Conservation (phyloP, 2,888 invertebrate species). For the Pristionchus arcanus region DNA sequence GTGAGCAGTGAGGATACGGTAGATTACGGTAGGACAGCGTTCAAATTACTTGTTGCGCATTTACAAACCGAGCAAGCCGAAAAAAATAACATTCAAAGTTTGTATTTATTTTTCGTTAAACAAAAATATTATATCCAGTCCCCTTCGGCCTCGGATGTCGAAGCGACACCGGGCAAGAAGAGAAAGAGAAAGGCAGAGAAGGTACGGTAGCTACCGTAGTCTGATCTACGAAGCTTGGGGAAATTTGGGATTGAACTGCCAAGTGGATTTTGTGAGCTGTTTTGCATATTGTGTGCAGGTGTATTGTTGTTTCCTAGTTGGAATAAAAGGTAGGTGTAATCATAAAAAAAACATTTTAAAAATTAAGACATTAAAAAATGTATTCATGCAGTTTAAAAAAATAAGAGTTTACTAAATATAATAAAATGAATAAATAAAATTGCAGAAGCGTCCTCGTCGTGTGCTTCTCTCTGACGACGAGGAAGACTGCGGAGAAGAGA, state of each 20-base stretch:
- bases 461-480: constrained; percentile 3
- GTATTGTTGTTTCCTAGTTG: too few species aligned
- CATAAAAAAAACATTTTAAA: too few species aligned
- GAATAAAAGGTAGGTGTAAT: too few species aligned
- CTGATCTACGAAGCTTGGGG: too few species aligned
- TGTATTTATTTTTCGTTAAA: too few species aligned
- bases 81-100: too few species aligned
- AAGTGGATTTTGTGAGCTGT: too few species aligned
- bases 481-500: constrained; percentile 66
- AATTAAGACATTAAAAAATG: too few species aligned
- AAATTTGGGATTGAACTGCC: too few species aligned
- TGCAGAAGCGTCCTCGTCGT: background rate
- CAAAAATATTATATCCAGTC: background rate
- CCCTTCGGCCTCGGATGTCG: constrained; percentile 30
- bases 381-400: background rate
- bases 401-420: background rate
- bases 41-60: too few species aligned
- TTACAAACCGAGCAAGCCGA: too few species aligned
- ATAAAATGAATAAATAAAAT: background rate
- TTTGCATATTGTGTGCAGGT: too few species aligned
- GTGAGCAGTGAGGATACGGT: constrained; percentile 54
- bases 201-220: background rate
- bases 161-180: constrained; percentile 10
- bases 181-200: constrained; percentile 29
- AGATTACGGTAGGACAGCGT: background rate